Conservation (phyloP, 2,888 invertebrate species). For the Patella ulyssiponensis region DNA sequence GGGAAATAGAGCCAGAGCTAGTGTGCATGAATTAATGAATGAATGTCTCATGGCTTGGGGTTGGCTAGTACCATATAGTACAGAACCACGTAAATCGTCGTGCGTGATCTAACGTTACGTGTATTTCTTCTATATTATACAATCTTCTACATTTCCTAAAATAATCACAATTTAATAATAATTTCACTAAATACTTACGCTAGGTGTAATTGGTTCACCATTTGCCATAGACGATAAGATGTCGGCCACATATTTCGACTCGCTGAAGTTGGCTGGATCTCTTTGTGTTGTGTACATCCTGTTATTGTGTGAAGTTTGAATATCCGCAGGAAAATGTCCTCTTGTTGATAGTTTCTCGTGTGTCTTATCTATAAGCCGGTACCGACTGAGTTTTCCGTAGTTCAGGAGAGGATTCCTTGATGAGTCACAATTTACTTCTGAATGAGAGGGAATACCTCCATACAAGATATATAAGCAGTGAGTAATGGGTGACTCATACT, state of each 20-base stretch:
- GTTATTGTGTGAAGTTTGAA: not conserved
- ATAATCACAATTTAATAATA: no score
- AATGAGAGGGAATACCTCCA: constrained; percentile 50
- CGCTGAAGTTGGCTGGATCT: constrained; percentile 47
- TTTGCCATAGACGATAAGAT: constrained; percentile 71
- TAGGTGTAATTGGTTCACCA: constrained; percentile 48
- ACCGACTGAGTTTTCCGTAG: constrained; percentile 14
- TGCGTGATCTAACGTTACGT: no score
- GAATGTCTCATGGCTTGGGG: no score
- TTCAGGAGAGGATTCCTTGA: constrained; percentile 37
- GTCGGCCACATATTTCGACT: constrained; percentile 70
- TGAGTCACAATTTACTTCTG: constrained; percentile 48
- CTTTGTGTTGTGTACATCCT: constrained; percentile 11
- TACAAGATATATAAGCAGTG: not conserved
- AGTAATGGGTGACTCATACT: constrained; percentile 6
- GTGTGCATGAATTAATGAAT: no score
- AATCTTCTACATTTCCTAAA: no score
- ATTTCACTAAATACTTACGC: constrained; percentile 33
- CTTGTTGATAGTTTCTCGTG: not conserved
- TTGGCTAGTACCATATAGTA: no score
- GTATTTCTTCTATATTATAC: no score
- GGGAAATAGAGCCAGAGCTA: no score
- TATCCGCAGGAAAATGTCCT: no score
- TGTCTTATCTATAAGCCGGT: not conserved
- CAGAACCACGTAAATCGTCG: no score